Conservation (phyloP, 2,888 invertebrate species). For the Torymus aiolomorphi region DNA sequence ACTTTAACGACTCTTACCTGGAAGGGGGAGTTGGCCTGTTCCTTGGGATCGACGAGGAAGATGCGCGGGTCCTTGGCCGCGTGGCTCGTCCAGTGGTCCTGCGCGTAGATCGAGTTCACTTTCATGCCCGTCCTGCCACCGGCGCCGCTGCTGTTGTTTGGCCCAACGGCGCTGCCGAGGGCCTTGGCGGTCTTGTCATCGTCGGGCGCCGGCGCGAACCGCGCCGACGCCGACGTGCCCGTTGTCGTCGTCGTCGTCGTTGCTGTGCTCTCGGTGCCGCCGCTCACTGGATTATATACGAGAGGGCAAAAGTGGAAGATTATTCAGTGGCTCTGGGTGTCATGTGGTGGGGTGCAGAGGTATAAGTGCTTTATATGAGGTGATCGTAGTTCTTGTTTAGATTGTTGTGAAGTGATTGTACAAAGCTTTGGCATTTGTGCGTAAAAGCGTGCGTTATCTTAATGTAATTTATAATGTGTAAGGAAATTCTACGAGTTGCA, state of each 20-base stretch:
- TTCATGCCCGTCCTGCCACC: conserved; percentile 66
- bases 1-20: conserved; percentile 65
- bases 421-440: no score
- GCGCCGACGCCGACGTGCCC: conserved; percentile 63
- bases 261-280: neutral
- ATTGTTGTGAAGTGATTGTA: no score
- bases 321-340: no score
- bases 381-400: no score
- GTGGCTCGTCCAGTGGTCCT: conserved; percentile 67
- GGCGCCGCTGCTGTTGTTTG: neutral
- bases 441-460: no score
- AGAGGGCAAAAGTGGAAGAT: no score
- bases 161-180: conserved; percentile 52
- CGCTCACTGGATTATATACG: neutral
- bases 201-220: conserved; percentile 61
- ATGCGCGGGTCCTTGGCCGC: conserved; percentile 67
- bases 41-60: conserved; percentile 68
- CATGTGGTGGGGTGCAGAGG: no score
- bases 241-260: conserved; percentile 55
- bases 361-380: no score
- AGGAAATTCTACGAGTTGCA: no score
- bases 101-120: conserved; percentile 73
- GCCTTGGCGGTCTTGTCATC: conserved; percentile 60
- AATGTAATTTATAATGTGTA: no score
- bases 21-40: conserved; percentile 65